phyloP scores from a whole-genome alignment of 2,797 vertebrate species.

The Halcyon badia region DNA sequence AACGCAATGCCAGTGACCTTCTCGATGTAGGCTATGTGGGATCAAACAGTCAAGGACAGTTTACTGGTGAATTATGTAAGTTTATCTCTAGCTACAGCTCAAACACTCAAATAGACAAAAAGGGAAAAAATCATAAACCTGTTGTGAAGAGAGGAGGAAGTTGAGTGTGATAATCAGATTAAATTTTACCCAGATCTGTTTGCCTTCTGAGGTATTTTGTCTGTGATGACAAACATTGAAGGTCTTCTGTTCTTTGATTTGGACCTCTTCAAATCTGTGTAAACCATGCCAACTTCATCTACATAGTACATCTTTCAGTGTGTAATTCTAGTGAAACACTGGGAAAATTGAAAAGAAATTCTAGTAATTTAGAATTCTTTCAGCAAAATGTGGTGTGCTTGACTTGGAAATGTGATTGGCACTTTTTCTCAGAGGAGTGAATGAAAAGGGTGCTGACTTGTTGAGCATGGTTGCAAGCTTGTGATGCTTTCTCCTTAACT shows the following conservation, averaged over 20 bases:
- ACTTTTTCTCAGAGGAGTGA: background rate
- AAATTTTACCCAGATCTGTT: background rate
- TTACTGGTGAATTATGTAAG: conserved; percentile 98
- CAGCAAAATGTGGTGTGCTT: background rate
- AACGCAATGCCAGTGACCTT: conserved; percentile 91
- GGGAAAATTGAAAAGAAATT: background rate
- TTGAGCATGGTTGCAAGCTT: background rate
- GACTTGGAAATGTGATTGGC: background rate
- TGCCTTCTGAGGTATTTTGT: background rate
- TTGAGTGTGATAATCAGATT: background rate
- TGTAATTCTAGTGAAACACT: background rate
- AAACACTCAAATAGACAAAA: background rate
- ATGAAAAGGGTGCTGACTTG: background rate
- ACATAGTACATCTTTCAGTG: background rate
- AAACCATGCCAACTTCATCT: background rate
- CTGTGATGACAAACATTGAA: background rate
- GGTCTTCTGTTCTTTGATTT: background rate
- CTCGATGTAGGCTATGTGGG: conserved; percentile 92
- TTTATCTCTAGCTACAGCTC: conserved; percentile 54
- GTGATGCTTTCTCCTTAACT: background rate
- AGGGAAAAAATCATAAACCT: background rate
- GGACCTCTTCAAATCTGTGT: background rate
- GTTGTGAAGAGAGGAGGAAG: background rate
- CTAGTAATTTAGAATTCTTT: background rate
- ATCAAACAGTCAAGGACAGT: conserved; percentile 93